Evolutionary conservation across 2,797 vertebrate genomes (phyloP).

Genomic region (Thalassophryne amazonica): DNA sequence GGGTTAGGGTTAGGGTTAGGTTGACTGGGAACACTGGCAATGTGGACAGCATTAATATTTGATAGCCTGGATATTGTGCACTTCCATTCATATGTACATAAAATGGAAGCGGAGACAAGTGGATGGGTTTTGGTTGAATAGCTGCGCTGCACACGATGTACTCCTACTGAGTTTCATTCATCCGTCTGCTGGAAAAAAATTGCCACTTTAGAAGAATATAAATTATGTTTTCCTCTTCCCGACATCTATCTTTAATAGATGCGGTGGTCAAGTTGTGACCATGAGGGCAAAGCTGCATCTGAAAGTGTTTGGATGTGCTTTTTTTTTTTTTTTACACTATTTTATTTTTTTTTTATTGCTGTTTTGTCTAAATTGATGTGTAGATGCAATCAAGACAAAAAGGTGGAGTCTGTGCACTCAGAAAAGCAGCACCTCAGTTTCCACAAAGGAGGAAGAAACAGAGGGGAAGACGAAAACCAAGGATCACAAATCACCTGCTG

Average conservation of each 20-base stretch:
- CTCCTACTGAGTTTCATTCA: neutral
- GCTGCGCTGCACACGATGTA: constrained; percentile 1
- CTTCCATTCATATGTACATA: constrained; percentile 13
- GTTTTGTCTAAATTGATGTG: constrained; percentile 5
- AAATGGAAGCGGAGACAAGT: neutral
- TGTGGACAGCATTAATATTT: constrained; percentile 37
- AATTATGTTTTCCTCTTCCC: constrained; percentile 2
- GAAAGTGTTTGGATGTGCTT: neutral
- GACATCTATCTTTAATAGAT: neutral
- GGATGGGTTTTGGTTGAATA: constrained; percentile 11
- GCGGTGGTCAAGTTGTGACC: neutral
- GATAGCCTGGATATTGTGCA: constrained; percentile 14
- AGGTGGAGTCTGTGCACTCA: constrained; percentile 69
- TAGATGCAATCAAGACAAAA: constrained; percentile 79
- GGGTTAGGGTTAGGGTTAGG: constrained; percentile 38
- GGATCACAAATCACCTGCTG: constrained; percentile 42
- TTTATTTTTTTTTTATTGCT: neutral
- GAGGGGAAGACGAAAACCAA: constrained; percentile 50
- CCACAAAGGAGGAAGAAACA: constrained; percentile 58
- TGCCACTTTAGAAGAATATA: constrained; percentile 8
- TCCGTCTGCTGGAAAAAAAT: neutral
- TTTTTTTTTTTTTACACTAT: neutral
- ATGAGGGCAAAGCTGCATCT: no score
- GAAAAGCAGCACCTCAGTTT: constrained; percentile 51
- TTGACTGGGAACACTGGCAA: constrained; percentile 15